Base-by-base conservation (phyloP, 2,113 vertebrate species). In the Nothobranchius furzeri region DNA sequence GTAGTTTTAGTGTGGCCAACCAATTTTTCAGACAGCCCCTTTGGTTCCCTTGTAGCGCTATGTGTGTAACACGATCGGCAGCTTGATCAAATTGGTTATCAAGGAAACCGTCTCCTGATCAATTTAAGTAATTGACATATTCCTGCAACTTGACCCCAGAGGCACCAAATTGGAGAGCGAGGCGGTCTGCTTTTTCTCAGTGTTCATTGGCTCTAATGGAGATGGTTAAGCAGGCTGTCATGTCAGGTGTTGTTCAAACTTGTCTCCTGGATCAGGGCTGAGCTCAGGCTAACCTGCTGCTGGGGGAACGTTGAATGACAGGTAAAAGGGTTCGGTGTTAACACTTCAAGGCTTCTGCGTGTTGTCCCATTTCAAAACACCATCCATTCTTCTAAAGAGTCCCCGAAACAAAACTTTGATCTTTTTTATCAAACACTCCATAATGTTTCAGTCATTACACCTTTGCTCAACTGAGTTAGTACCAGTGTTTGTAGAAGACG, bases 71-170 rank as follows among this genome's bases (percentile, higher is more conserved):
- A 93, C 93, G 95, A 98, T 96, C 95, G 24, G 93, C 90, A 92
- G 93, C 95, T 94, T 88, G 92, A 93, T 96, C 92, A 95, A 96
- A 96, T 96, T 96, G 95, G 94, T 95, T 95, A 98, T 98, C 95
- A 94, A 94, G 95, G 82, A 94, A 96, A 96, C 94, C 92, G 76
- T 75, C 95, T 95, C 92, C 95, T 93, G 95, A 98, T 98, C 96
- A 96, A 97, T 98, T 98, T 96, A 95, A 96, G 94, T 98, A 98
- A 99, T 98, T 98, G 96, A 92, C 89, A 94, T 93, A 98, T 97
- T 98, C 96, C 96, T 96, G 96, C 94, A 95, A 96, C 95, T 95
- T 94, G 95, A 96, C 94, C 96, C 94, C 67, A 53, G 81, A 89
- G 90, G 85, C 94, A 92, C 94, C 96, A 96, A 95, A 97, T 95